Base-by-base conservation (phyloP, 2,888 invertebrate species). In the Agriopis aurantiaria region DNA sequence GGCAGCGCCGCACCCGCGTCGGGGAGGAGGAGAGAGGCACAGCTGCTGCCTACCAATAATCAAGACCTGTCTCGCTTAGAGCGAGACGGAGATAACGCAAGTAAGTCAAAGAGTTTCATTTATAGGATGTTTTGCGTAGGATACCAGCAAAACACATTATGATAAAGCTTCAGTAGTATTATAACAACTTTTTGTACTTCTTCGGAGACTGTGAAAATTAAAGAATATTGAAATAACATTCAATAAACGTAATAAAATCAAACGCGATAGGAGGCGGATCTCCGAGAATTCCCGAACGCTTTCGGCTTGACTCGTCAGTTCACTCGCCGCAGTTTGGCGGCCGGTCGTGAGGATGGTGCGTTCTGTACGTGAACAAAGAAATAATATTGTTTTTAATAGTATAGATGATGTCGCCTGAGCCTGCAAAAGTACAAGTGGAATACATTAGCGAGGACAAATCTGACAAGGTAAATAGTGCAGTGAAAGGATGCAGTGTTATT, bases 21-120 rank as follows among this genome's bases (percentile, higher is more conserved):
- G 92, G 93, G 93, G 93, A 92, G 94, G 93, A 92, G 93, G 92
- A 92, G 93, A 94, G 94, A 93, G 93, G 92, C 93, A 91, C 94
- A 94, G 93, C 94, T 94, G 94, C 94, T 94, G 92, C 94, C 94
- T 94, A 94, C 94, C 94, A 94, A 94, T 94, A 94, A 94, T 93
- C 93, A 93, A 93, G 92, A 93, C 91, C 87, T 88, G 90, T 91
- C 88, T 84, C 78, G 70, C 80, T 78, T 77, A 86, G 90, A 93
- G 84, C 61, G 92, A 91, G 92, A 93, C 74, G 78, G 93, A 85
- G 84, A 87, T 85, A 89, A 61, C 79, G 75, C 69, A 72, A 75
- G 73, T 70, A 73, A 84, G 78, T 55, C 48, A 76, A 82, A 83
- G 73, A 76, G 51, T 61, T 65, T 67, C 52, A 75, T 79, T 75